Conservation (phyloP, 2,797 vertebrate genomes). For the Enteromius viviparus region DNA sequence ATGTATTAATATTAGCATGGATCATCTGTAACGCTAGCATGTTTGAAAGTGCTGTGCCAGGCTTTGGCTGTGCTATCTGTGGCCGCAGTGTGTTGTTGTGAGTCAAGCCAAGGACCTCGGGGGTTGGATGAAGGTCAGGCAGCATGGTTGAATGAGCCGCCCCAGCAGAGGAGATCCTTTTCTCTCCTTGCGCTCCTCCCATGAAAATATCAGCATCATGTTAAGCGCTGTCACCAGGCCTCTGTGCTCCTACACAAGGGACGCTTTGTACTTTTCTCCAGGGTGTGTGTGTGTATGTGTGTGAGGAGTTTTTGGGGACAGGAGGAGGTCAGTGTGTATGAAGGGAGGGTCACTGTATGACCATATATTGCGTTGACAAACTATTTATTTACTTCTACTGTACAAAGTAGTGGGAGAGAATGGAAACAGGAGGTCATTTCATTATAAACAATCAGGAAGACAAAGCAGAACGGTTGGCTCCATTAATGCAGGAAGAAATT, state of each 20-base stretch:
- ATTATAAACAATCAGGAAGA: constrained; percentile 67
- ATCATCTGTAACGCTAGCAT: constrained; percentile 16
- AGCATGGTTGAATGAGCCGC: constrained; percentile 62
- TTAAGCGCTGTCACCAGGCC: constrained; percentile 74
- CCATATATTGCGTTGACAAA: constrained; percentile 60
- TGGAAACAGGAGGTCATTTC: constrained; percentile 43
- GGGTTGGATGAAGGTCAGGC: constrained; percentile 75
- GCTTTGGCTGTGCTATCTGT: constrained; percentile 45
- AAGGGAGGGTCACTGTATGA: constrained; percentile 53
- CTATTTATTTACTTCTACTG: constrained; percentile 56
- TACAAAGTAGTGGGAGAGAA: constrained; percentile 26
- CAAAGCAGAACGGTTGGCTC: constrained; percentile 45
- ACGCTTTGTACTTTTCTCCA: constrained; percentile 73
- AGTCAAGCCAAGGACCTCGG: constrained; percentile 68
- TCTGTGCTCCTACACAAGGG: constrained; percentile 75
- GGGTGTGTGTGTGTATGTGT: constrained; percentile 55
- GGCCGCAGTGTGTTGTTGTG: constrained; percentile 68
- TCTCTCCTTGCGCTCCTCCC: constrained; percentile 54
- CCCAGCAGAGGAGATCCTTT: constrained; percentile 39
- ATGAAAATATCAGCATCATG: constrained; percentile 70
- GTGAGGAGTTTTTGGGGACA: neutral
- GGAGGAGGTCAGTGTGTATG: constrained; percentile 35
- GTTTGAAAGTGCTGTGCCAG: constrained; percentile 18
- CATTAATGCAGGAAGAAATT: constrained; percentile 52
- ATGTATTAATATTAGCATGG: neutral